A percentile compares a stretch with the other conserved stretches of the same genome.
These are phyloP conservation scores for Poeciliopsis gracilis DNA, from an alignment of 2,797 vertebrate species.

Conservation along the genomic window DNA sequence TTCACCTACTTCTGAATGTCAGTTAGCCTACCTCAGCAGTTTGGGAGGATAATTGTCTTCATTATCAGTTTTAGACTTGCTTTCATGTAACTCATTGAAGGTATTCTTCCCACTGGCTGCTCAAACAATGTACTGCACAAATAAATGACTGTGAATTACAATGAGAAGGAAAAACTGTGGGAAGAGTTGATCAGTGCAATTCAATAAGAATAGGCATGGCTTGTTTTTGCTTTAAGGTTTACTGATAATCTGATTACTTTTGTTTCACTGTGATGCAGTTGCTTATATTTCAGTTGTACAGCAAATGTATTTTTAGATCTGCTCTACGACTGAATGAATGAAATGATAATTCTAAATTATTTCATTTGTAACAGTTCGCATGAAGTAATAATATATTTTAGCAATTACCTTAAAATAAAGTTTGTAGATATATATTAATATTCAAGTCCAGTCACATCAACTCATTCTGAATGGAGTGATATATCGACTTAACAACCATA, in stretches of 20 bases:
- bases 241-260: background rate
- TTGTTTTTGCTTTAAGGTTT: background rate
- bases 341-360: background rate
- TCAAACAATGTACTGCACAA: background rate
- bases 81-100: background rate
- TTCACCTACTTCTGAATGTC: background rate
- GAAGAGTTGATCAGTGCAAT: background rate
- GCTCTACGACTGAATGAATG: background rate
- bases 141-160: background rate
- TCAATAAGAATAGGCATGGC: background rate
- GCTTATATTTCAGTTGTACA: background rate
- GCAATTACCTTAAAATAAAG: background rate
- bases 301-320: background rate
- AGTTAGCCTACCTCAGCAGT: background rate
- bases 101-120: background rate
- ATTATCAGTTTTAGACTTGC: background rate
- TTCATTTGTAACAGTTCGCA: background rate
- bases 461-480: background rate
- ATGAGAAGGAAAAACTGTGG: background rate
- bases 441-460: background rate
- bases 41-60: background rate
- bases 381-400: background rate
- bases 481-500: background rate
- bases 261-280: background rate
- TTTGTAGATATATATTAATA: background rate